phyloP scores from a whole-genome alignment of 1,140 invertebrate species.

The Eriocheir sinensis region DNA sequence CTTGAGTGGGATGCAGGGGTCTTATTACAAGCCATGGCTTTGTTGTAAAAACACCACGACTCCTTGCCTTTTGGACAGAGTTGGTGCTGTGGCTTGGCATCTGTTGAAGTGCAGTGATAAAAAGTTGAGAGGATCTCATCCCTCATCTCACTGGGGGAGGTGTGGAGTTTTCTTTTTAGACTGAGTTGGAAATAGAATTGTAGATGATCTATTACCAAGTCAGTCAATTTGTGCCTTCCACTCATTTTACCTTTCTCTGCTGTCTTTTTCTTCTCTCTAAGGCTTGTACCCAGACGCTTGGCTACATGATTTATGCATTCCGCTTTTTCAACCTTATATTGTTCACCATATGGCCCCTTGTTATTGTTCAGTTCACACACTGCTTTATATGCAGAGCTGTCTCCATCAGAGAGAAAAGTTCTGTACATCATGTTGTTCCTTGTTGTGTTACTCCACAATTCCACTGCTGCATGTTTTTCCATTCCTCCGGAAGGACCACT shows the following conservation, averaged over 20 bases:
- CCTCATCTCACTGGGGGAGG: conserved; percentile 1
- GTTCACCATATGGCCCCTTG: background rate
- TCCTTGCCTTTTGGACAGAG: background rate
- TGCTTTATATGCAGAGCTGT: conserved; percentile 29
- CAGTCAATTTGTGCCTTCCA: conserved; percentile 33
- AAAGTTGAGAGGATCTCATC: conserved; percentile 46
- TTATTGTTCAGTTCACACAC: conserved; percentile 13
- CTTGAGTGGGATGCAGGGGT: background rate
- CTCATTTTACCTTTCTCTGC: background rate
- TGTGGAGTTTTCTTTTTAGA: background rate
- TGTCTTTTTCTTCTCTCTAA: conserved; percentile 20
- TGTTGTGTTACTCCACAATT: background rate
- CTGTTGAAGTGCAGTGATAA: conserved; percentile 39
- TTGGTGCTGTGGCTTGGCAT: conserved; percentile 33
- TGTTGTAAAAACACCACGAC: conserved; percentile 35
- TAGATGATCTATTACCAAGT: conserved; percentile 30
- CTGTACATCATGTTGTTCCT: background rate
- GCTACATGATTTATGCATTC: conserved; percentile 45
- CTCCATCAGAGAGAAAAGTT: background rate
- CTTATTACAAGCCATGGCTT: background rate
- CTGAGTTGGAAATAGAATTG: conserved; percentile 37
- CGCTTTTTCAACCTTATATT: background rate
- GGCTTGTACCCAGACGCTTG: conserved; percentile 10
- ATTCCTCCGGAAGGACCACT: background rate
- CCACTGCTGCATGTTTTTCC: background rate